Evolutionary conservation across 1,140 invertebrate genomes (phyloP).

Genomic region (Zaprionus capensis): DNA sequence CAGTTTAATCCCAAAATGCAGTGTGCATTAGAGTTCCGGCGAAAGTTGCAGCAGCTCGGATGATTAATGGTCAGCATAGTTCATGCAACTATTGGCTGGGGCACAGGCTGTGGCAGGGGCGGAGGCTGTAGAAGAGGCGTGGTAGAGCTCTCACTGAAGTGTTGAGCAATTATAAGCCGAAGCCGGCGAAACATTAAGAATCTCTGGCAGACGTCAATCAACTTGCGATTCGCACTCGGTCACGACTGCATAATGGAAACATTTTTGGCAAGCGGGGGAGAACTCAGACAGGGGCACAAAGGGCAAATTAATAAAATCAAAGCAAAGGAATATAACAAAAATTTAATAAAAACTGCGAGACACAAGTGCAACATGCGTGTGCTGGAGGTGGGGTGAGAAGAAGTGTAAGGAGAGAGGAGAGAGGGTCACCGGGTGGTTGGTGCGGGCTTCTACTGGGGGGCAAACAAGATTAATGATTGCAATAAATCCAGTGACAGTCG

Average conservation of each 20-base stretch:
- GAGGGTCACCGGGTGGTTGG: constrained; percentile 6
- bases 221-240: constrained; percentile 37
- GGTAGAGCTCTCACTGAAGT: constrained; percentile 50
- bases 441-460: constrained; percentile 16
- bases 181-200: constrained; percentile 67
- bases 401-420: background rate
- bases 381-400: background rate
- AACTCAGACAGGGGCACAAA: constrained; percentile 33
- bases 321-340: constrained; percentile 62
- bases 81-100: constrained; percentile 17
- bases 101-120: background rate
- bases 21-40: constrained; percentile 56
- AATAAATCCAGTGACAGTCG: constrained; percentile 83
- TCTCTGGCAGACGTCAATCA: constrained; percentile 76
- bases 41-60: constrained; percentile 49
- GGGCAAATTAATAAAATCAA: constrained; percentile 81
- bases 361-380: constrained; percentile 39
- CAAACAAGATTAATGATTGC: constrained; percentile 84
- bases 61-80: constrained; percentile 69
- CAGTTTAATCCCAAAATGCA: constrained; percentile 37
- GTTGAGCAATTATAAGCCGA: constrained; percentile 72
- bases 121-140: background rate
- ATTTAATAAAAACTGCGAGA: constrained; percentile 75
- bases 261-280: constrained; percentile 14
- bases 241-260: constrained; percentile 53